Conservation (phyloP, 2,888 invertebrate genomes). For the Spodoptera exigua region DNA sequence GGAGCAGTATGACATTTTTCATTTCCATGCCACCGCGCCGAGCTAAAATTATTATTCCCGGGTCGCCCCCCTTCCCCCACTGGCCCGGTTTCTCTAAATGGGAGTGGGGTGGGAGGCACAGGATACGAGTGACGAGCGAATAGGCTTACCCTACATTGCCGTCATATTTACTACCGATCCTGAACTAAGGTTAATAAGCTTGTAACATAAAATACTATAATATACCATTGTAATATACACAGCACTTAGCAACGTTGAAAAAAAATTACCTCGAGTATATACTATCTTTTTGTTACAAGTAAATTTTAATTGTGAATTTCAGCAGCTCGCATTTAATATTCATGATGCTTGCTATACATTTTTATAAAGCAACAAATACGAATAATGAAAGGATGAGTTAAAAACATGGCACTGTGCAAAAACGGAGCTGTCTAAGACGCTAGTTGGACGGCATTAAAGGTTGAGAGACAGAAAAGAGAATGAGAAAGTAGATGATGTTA, state of each 20-base stretch:
- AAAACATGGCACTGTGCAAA: constrained; percentile 31
- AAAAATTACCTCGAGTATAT: constrained; percentile 6
- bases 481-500: constrained; percentile 26
- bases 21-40: constrained; percentile 72
- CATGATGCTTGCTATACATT: constrained; percentile 36
- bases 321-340: constrained; percentile 39
- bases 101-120: constrained; percentile 54
- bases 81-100: constrained; percentile 63
- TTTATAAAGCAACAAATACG: constrained; percentile 12
- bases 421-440: constrained; percentile 31
- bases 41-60: constrained; percentile 76
- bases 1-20: constrained; percentile 73
- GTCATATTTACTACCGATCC: constrained; percentile 31
- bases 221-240: constrained; percentile 4
- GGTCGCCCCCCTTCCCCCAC: constrained; percentile 58
- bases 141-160: constrained; percentile 42
- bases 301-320: constrained; percentile 33
- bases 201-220: constrained; percentile 3
- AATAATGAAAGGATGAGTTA: constrained; percentile 23
- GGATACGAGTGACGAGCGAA: constrained; percentile 63
- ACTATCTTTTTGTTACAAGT: too few relatives aligned
- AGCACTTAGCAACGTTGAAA: constrained; percentile 3
- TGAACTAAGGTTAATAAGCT: constrained; percentile 39
- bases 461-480: constrained; percentile 23
- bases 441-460: constrained; percentile 41